Conservation (phyloP, 2,113 vertebrate species). For the Erpornis zantholeuca region DNA sequence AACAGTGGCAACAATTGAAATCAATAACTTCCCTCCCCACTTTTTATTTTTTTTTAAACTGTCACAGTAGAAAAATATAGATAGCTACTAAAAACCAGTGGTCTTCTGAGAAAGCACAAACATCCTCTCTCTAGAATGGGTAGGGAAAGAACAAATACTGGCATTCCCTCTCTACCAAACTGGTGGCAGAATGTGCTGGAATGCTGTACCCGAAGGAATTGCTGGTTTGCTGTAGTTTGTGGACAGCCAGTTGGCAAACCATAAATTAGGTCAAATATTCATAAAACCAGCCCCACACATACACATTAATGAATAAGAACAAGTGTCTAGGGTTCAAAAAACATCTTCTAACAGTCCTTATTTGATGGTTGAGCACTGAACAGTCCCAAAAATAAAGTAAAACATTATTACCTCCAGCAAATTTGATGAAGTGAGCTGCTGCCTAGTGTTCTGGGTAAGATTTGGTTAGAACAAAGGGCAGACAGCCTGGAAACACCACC, state of each 20-base stretch:
- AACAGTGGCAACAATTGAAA: constrained; percentile 5
- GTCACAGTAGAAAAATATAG: not conserved
- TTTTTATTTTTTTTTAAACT: not conserved
- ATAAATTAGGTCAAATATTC: not conserved
- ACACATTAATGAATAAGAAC: not conserved
- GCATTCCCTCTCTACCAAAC: not conserved
- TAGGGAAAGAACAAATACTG: not conserved
- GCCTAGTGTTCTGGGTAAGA: not conserved
- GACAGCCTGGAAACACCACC: not conserved
- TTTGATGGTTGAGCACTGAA: not conserved
- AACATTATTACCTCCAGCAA: not conserved
- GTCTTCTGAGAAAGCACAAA: not conserved
- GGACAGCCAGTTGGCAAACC: not conserved
- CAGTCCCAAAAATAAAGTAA: not conserved
- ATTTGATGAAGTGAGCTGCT: not conserved
- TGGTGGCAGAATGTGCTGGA: not conserved
- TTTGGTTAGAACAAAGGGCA: not conserved
- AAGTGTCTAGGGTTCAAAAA: not conserved
- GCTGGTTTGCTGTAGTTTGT: not conserved
- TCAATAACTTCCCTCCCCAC: not conserved
- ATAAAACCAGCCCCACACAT: not conserved
- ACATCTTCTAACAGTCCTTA: not conserved
- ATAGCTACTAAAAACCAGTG: not conserved
- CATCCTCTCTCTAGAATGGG: not conserved
- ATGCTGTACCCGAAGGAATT: not conserved